These are phyloP conservation scores for Pogonomyrmex barbatus DNA, from an alignment of 1,140 invertebrate species.

Conservation along the genomic window DNA sequence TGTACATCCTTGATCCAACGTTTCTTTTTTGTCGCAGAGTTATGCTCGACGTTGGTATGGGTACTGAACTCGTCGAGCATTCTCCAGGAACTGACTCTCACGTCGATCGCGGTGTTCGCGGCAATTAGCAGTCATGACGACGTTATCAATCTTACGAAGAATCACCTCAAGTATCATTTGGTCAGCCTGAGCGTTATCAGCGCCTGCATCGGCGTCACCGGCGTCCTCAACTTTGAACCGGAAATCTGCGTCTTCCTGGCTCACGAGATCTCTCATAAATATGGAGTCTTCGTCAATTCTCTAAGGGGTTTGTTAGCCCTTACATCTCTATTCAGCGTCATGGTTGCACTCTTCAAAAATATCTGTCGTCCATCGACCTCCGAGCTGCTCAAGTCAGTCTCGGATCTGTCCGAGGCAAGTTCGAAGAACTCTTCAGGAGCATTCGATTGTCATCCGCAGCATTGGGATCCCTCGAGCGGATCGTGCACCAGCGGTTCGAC, in stretches of 20 bases:
- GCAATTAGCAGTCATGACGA: slow-evolving; percentile 83
- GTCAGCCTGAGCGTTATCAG: slow-evolving; percentile 86
- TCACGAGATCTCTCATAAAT: slow-evolving; percentile 85
- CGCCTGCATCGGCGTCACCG: slow-evolving; percentile 85
- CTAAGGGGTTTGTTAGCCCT: slow-evolving; percentile 83
- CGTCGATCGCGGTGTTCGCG: slow-evolving; percentile 86
- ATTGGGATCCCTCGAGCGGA: slow-evolving; percentile 83
- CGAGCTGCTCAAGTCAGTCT: slow-evolving; percentile 82
- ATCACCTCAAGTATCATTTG: slow-evolving; percentile 87
- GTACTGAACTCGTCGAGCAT: slow-evolving; percentile 85
- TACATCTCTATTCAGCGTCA: slow-evolving; percentile 76
- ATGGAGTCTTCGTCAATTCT: slow-evolving; percentile 86
- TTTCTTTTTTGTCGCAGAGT: slow-evolving; percentile 72
- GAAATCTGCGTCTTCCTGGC: slow-evolving; percentile 85
- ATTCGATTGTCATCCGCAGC: slow-evolving; percentile 81
- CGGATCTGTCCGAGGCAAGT: slow-evolving; percentile 82
- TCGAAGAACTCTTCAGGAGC: slow-evolving; percentile 83
- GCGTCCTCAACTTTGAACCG: slow-evolving; percentile 83
- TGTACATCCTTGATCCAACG: background rate
- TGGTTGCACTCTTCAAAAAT: slow-evolving; percentile 74
- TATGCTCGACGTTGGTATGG: slow-evolving; percentile 87
- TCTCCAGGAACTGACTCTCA: slow-evolving; percentile 86
- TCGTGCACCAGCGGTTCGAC: slow-evolving; percentile 84
- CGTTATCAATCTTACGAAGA: slow-evolving; percentile 83
- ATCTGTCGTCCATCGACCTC: slow-evolving; percentile 81